Percentiles rank a stretch among this genome's conserved stretches.
phyloP scores from a whole-genome alignment of 2,888 invertebrate genomes.

The Macrophya annulata region DNA sequence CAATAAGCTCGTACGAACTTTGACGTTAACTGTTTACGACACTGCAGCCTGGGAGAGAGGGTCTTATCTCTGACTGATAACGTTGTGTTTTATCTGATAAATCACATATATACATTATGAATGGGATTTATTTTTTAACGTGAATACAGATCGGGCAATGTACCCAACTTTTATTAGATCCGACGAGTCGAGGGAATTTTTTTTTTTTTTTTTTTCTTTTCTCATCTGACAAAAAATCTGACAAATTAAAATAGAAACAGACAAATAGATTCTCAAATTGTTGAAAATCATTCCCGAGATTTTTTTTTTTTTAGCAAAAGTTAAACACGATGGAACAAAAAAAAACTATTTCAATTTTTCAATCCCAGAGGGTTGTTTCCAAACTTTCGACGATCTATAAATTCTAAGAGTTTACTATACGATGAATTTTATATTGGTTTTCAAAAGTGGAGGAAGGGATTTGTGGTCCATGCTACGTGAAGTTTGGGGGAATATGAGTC shows the following conservation, averaged over 20 bases:
- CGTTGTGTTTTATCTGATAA: background rate
- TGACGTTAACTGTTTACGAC: slow-evolving; percentile 9
- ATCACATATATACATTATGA: background rate
- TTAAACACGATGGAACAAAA: slow-evolving; percentile 5
- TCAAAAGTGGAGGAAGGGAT: background rate
- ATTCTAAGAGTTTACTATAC: slow-evolving; percentile 16
- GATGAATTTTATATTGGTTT: slow-evolving; percentile 39
- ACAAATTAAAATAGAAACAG: too few species aligned
- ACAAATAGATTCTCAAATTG: too few species aligned
- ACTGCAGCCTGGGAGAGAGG: background rate
- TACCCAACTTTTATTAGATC: background rate
- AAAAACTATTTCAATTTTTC: slow-evolving; percentile 13
- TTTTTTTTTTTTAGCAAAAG: background rate
- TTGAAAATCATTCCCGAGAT: background rate
- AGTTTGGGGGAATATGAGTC: background rate
- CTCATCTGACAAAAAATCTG: background rate
- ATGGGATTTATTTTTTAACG: background rate
- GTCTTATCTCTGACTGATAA: slow-evolving; percentile 35
- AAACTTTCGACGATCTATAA: slow-evolving; percentile 28
- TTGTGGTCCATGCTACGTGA: background rate
- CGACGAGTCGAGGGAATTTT: background rate
- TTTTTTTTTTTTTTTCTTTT: too few species aligned
- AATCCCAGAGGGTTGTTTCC: background rate
- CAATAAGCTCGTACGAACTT: background rate
- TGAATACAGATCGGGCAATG: background rate